These are phyloP conservation scores for Pyrochroa serraticornis DNA, from an alignment of 2,888 invertebrate genomes.

Conservation along the genomic window DNA sequence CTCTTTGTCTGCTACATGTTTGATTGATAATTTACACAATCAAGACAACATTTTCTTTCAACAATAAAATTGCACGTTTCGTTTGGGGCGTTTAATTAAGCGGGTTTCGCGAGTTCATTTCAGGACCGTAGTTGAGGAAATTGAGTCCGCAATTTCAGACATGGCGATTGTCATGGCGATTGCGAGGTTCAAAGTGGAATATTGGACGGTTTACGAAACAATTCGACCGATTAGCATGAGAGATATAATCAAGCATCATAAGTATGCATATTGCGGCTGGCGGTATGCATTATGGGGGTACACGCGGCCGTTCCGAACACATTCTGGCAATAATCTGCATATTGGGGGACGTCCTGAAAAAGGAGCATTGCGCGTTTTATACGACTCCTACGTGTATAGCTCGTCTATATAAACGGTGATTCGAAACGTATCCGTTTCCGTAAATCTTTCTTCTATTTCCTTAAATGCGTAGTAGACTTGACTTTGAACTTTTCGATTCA, in stretches of 20 bases:
- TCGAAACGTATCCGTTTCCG: constrained; percentile 31
- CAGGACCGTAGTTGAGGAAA: too few species aligned
- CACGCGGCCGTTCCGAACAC: constrained; percentile 24
- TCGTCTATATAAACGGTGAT: constrained; percentile 15
- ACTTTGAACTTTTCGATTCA: constrained; percentile 15
- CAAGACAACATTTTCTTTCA: too few species aligned
- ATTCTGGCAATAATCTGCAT: constrained; percentile 24
- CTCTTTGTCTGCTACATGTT: too few species aligned
- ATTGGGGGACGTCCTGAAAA: constrained; percentile 13
- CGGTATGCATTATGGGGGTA: constrained; percentile 10
- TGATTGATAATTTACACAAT: too few species aligned
- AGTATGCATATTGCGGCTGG: constrained; percentile 21
- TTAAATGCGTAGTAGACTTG: constrained; percentile 20
- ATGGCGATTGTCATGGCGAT: too few species aligned
- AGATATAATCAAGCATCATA: constrained; percentile 16
- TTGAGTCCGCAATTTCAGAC: too few species aligned
- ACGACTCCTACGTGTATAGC: constrained; percentile 29
- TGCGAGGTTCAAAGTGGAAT: background rate
- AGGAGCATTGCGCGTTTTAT: constrained; percentile 11
- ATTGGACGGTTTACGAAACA: constrained; percentile 18
- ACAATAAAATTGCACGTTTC: too few species aligned
- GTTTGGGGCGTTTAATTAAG: too few species aligned
- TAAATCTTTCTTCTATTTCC: constrained; percentile 32
- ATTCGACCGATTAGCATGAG: constrained; percentile 20
- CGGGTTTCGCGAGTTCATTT: too few species aligned